Evolutionary conservation across 2,797 vertebrate genomes (phyloP).

Genomic region (Acanthurus tractus): DNA sequence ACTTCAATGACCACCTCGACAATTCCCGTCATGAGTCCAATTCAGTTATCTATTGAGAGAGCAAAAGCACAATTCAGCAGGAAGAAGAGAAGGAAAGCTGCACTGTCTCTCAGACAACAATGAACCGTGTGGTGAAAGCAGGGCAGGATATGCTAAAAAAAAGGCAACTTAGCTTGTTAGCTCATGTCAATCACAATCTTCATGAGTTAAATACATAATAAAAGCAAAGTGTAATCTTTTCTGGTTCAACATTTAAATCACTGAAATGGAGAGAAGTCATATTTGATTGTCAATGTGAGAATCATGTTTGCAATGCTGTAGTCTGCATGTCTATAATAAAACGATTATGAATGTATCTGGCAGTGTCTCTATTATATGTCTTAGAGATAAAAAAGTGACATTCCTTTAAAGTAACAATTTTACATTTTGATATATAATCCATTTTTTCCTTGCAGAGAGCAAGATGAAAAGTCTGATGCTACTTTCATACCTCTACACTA

Average conservation of each 20-base stretch:
- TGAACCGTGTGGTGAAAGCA: conserved; percentile 13
- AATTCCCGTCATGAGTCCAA: conserved; percentile 50
- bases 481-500: fast-evolving
- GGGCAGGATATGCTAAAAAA: conserved; percentile 17
- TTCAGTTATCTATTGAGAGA: conserved; percentile 72
- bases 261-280: conserved; percentile 23
- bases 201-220: conserved; percentile 13
- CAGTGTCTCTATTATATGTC: background rate
- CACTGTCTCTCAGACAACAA: background rate
- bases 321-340: conserved; percentile 64
- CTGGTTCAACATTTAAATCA: conserved; percentile 40
- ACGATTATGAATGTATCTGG: conserved; percentile 39
- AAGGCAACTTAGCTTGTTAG: conserved; percentile 23
- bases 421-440: too few relatives aligned
- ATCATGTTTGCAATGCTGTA: conserved; percentile 49
- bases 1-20: conserved; percentile 36
- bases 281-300: conserved; percentile 37
- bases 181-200: conserved; percentile 23
- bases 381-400: background rate
- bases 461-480: background rate
- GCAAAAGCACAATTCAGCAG: conserved; percentile 64
- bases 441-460: background rate
- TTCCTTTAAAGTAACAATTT: background rate
- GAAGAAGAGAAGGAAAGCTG: conserved; percentile 77
- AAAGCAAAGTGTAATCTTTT: conserved; percentile 24